Percentiles rank a stretch among this genome's conserved stretches.
Conservation (phyloP, 2,888 invertebrate genomes). For the Brachyptera risi region DNA sequence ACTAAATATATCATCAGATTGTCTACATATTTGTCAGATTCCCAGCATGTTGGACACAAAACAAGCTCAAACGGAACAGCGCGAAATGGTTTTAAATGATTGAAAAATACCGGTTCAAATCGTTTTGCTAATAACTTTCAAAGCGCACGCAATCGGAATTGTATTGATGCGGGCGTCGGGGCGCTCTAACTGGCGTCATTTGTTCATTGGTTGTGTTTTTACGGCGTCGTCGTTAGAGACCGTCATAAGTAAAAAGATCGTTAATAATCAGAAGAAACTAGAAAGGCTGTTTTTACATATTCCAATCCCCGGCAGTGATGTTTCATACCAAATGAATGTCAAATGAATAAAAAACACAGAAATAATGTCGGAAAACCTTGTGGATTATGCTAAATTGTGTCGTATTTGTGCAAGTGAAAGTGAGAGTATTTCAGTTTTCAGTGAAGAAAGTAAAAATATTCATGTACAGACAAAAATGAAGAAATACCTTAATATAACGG, state of each 20-base stretch:
- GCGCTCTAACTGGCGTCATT: constrained; percentile 32
- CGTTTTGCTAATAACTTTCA: constrained; percentile 25
- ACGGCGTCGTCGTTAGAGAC: constrained; percentile 34
- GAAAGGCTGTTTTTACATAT: constrained; percentile 30
- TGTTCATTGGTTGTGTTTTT: constrained; percentile 35
- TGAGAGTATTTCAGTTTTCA: constrained; percentile 57
- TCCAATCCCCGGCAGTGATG: constrained; percentile 10
- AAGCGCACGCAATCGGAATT: constrained; percentile 30
- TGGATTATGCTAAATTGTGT: constrained; percentile 51
- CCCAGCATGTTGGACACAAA: too few species aligned
- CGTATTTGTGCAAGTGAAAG: constrained; percentile 61
- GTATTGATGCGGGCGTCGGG: constrained; percentile 29
- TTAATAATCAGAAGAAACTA: constrained; percentile 35
- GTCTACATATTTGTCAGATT: too few species aligned
- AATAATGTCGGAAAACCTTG: constrained; percentile 20
- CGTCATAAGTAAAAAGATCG: constrained; percentile 36
- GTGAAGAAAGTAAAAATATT: constrained; percentile 61
- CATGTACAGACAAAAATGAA: constrained; percentile 62
- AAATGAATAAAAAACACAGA: constrained; percentile 19
- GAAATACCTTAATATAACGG: constrained; percentile 64
- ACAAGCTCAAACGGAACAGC: too few species aligned
- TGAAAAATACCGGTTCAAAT: constrained; percentile 19
- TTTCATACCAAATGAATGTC: constrained; percentile 18
- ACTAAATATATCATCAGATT: too few species aligned
- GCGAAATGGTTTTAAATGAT: constrained; percentile 17